A percentile compares a stretch with the other conserved stretches of the same genome.
These are phyloP conservation scores for Callithrix jacchus DNA, from an alignment of 2,113 vertebrate species.

Conservation along the genomic window DNA sequence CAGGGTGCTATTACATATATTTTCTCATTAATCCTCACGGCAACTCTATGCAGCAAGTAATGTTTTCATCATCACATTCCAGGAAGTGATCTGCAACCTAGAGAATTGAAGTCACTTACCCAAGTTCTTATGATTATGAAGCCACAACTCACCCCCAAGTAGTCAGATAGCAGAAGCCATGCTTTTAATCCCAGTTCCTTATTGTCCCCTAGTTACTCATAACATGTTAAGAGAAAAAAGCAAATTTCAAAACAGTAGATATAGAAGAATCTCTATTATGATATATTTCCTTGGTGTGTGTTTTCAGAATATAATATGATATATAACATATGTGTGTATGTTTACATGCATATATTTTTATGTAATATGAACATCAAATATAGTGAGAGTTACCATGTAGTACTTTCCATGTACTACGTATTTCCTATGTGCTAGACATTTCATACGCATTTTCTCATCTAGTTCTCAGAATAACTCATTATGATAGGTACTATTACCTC, in stretches of 20 bases:
- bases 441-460: neutral
- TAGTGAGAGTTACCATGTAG: neutral
- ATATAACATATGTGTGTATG: neutral
- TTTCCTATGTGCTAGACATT: neutral
- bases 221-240: neutral
- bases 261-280: neutral
- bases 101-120: conserved; percentile 6
- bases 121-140: neutral
- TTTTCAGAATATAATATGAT: neutral
- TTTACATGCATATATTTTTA: neutral
- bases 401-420: neutral
- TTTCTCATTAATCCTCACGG: neutral
- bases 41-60: neutral
- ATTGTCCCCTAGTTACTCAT: neutral
- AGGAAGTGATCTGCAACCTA: neutral
- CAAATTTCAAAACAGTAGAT: neutral
- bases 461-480: neutral
- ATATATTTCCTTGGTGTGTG: neutral
- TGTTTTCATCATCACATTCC: neutral
- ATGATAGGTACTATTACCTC: neutral
- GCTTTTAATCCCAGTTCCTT: neutral
- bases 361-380: neutral
- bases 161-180: neutral
- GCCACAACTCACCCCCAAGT: neutral
- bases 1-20: neutral